Percentiles rank a stretch among this genome's conserved stretches.
Conservation (phyloP, 2,888 invertebrate species). For the Spisula subtruncata region DNA sequence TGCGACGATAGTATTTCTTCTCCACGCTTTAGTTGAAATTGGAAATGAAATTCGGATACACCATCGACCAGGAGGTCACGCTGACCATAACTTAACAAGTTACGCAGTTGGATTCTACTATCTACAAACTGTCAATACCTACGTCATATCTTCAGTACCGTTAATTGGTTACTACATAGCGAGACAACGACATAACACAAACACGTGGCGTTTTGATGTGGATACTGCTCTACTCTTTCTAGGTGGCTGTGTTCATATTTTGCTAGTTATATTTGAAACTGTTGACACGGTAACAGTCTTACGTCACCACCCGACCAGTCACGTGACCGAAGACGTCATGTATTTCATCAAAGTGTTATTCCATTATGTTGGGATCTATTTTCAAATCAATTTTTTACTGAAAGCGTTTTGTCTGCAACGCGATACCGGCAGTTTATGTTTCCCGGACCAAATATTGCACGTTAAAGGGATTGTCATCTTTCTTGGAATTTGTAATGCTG, state of each 20-base stretch:
- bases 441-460: not conserved
- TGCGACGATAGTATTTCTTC: not conserved
- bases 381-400: not conserved
- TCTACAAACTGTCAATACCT: conserved; percentile 33
- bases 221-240: conserved; percentile 1
- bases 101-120: not conserved
- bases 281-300: conserved; percentile 11
- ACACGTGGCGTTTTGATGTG: no score
- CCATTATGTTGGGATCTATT: conserved; percentile 28
- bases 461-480: conserved; percentile 29
- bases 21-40: not conserved
- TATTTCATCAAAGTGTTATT: conserved; percentile 38
- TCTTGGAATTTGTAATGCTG: conserved; percentile 30
- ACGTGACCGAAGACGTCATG: conserved; percentile 15
- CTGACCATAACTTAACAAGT: not conserved
- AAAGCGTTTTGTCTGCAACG: not conserved
- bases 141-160: conserved; percentile 30
- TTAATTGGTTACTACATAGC: conserved; percentile 13
- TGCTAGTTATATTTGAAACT: conserved; percentile 41
- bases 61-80: not conserved
- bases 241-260: conserved; percentile 33
- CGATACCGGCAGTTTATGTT: not conserved
- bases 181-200: not conserved
- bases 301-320: not conserved
- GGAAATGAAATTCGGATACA: not conserved